Percentiles rank a stretch among this genome's conserved stretches.
Evolutionary conservation across 2,888 invertebrate genomes (phyloP).

Genomic region (Molanna angustata): DNA sequence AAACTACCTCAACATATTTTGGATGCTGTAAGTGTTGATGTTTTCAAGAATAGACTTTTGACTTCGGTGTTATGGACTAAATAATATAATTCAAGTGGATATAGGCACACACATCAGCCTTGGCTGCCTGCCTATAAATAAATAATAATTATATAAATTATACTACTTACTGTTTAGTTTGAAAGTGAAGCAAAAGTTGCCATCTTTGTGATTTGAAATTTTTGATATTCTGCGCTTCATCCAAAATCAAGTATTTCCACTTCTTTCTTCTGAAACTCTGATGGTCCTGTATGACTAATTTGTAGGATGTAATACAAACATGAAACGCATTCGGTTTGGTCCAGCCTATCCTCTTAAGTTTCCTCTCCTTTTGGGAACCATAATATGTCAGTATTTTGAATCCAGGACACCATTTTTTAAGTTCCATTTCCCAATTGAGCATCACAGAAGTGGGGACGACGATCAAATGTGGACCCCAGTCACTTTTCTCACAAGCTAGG

Average conservation of each 20-base stretch:
- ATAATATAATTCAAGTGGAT: too few species aligned
- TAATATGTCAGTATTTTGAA: constrained; percentile 99
- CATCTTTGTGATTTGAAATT: constrained; percentile 99
- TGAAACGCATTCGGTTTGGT: constrained; percentile 98
- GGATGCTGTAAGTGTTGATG: too few species aligned
- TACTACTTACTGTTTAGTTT: constrained; percentile 75
- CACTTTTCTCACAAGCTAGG: constrained; percentile 84
- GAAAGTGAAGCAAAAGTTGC: constrained; percentile 94
- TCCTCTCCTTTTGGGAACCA: constrained; percentile 93
- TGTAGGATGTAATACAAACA: constrained; percentile 97
- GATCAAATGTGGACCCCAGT: constrained; percentile 99
- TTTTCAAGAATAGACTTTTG: background rate
- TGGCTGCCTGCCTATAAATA: background rate
- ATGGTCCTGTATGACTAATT: constrained; percentile 97
- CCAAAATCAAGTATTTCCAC: constrained; percentile 97
- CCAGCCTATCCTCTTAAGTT: constrained; percentile 90
- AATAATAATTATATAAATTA: background rate
- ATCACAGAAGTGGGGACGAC: constrained; percentile 99
- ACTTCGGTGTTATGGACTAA: too few species aligned
- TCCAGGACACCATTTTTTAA: constrained; percentile 99
- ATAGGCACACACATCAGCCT: too few species aligned
- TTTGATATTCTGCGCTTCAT: constrained; percentile 99
- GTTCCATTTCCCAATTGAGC: constrained; percentile 99
- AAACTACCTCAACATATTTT: too few species aligned
- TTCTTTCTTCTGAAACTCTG: constrained; percentile 95